Percentiles rank a stretch among this genome's conserved stretches.
Conservation (phyloP, 2,797 vertebrate genomes). For the Falco naumanni region DNA sequence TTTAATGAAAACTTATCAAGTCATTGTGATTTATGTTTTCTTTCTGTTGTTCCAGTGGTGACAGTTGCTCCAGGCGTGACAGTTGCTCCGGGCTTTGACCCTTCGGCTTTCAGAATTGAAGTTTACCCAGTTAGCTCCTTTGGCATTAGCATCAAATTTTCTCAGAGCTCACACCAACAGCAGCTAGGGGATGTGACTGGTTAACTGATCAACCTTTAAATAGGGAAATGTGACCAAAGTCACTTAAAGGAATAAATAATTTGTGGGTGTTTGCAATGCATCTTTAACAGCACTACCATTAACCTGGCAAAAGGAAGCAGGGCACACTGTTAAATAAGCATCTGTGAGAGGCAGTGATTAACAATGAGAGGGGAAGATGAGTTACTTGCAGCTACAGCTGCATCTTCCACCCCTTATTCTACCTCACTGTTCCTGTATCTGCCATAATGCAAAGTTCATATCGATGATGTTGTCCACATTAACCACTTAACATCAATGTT, state of each 20-base stretch:
- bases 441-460: not conserved
- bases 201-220: not conserved
- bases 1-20: not conserved
- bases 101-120: not conserved
- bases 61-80: not conserved
- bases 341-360: not conserved
- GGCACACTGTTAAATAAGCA: rapidly evolving
- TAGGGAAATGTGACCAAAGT: not conserved
- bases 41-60: not conserved
- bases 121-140: not conserved
- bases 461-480: not conserved
- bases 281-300: not conserved
- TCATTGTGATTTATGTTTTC: not conserved
- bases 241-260: not conserved
- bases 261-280: not conserved
- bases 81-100: not conserved
- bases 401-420: not conserved
- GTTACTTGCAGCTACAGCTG: not conserved
- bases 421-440: not conserved
- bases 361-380: not conserved
- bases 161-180: not conserved
- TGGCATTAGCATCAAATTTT: not conserved
- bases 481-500: not conserved
- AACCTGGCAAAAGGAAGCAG: not conserved
- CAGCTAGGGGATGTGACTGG: not conserved